Conservation (phyloP, 2,797 vertebrate genomes). For the Notamacropus eugenii region DNA sequence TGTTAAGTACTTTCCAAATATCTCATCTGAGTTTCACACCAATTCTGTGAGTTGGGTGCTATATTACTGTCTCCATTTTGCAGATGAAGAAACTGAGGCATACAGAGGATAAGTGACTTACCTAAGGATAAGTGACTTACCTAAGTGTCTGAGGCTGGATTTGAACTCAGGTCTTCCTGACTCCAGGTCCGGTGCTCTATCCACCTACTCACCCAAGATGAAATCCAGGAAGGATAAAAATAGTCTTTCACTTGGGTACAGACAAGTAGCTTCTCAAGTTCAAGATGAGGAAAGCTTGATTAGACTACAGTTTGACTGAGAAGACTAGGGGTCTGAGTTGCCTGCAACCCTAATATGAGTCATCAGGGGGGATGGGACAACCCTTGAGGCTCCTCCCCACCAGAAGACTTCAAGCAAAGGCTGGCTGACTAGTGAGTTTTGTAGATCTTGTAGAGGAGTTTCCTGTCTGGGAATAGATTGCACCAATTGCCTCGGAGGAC, state of each 20-base stretch:
- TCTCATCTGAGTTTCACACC: not conserved
- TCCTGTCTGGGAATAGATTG: not conserved
- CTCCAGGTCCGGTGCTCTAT: not conserved
- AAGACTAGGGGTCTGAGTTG: not conserved
- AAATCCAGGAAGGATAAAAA: not conserved
- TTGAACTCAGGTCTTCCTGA: not conserved
- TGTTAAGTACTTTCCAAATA: not conserved
- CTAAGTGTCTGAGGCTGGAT: not conserved
- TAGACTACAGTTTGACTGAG: not conserved
- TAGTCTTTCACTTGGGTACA: not conserved
- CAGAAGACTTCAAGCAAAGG: not conserved
- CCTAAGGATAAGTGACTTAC: not conserved
- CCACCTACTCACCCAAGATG: not conserved
- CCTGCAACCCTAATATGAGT: not conserved
- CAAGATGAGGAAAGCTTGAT: not conserved
- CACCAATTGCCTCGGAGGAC: not conserved
- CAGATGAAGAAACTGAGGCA: not conserved
- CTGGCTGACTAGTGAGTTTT: not conserved
- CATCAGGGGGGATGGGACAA: not conserved
- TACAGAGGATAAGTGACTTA: not conserved
- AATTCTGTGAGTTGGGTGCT: not conserved
- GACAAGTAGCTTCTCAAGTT: not conserved
- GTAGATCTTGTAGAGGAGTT: not conserved
- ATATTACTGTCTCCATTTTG: not conserved
- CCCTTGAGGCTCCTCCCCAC: not conserved